Conservation (phyloP, 2,888 invertebrate species). For the Orchesella flavescens region DNA sequence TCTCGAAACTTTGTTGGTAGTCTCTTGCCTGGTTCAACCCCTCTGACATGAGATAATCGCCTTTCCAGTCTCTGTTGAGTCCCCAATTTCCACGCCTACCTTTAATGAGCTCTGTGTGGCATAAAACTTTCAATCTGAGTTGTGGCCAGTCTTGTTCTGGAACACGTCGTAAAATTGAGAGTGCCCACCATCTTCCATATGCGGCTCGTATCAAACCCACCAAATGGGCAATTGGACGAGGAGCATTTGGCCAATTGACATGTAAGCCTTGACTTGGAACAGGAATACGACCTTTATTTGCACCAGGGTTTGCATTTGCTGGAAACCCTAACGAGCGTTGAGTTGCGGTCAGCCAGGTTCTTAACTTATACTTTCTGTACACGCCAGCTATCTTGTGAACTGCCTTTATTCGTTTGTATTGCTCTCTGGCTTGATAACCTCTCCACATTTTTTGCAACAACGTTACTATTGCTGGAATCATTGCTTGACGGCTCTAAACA, state of each 20-base stretch:
- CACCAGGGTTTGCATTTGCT: conserved; percentile 45
- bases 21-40: conserved; percentile 79
- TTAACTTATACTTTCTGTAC: conserved; percentile 86
- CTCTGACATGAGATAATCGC: conserved; percentile 86
- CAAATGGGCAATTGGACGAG: conserved; percentile 75
- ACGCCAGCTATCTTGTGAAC: conserved; percentile 86
- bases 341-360: conserved; percentile 81
- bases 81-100: conserved; percentile 84
- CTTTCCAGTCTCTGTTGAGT: conserved; percentile 85
- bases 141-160: conserved; percentile 91
- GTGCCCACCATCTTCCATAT: conserved; percentile 90
- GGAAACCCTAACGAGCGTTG: conserved; percentile 70
- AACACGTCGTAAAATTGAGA: conserved; percentile 86
- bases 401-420: conserved; percentile 90
- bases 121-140: conserved; percentile 81
- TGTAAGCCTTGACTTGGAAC: conserved; percentile 69
- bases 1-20: conserved; percentile 81
- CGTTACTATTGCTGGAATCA: conserved; percentile 92
- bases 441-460: conserved; percentile 97
- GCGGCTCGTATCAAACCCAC: conserved; percentile 79
- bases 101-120: conserved; percentile 73
- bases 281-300: conserved; percentile 64
- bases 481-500: conserved; percentile 82
- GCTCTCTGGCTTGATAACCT: conserved; percentile 84
- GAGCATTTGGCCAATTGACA: conserved; percentile 69